phyloP scores from a whole-genome alignment of 2,113 vertebrate genomes.

The Tupaia chinensis region DNA sequence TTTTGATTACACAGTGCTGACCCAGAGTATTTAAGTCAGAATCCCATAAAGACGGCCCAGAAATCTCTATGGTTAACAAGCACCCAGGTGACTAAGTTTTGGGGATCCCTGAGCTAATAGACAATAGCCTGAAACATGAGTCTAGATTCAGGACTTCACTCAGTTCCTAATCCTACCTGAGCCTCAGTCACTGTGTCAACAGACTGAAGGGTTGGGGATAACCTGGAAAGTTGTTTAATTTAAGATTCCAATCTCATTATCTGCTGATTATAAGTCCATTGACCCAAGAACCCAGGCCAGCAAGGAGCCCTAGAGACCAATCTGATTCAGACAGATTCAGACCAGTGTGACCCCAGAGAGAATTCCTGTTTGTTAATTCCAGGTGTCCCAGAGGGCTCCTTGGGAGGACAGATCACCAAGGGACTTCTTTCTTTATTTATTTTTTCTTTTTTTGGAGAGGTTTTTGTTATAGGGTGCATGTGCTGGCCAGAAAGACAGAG shows the following conservation, averaged over 20 bases:
- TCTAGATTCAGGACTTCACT: not conserved
- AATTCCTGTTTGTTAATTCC: not conserved
- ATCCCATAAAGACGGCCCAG: not conserved
- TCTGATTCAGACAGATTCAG: not conserved
- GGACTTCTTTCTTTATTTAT: no score
- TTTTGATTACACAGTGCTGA: not conserved
- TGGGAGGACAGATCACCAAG: not conserved
- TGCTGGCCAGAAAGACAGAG: no score
- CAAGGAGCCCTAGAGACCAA: not conserved
- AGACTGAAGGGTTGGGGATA: not conserved
- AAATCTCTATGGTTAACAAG: not conserved
- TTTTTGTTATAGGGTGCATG: no score
- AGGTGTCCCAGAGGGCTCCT: not conserved
- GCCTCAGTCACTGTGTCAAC: not conserved
- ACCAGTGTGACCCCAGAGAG: not conserved
- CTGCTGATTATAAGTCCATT: not conserved
- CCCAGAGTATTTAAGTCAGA: not conserved
- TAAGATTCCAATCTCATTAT: not conserved
- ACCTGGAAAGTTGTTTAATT: not conserved
- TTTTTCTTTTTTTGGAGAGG: no score
- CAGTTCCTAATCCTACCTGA: not conserved
- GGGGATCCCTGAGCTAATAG: not conserved
- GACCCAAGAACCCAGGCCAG: not conserved
- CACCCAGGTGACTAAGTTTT: not conserved
- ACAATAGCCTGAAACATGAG: not conserved